A percentile compares a stretch with the other conserved stretches of the same genome.
phyloP scores from a whole-genome alignment of 35 echinoderm and acorn worm species.

The Nesometra sesokonis region DNA sequence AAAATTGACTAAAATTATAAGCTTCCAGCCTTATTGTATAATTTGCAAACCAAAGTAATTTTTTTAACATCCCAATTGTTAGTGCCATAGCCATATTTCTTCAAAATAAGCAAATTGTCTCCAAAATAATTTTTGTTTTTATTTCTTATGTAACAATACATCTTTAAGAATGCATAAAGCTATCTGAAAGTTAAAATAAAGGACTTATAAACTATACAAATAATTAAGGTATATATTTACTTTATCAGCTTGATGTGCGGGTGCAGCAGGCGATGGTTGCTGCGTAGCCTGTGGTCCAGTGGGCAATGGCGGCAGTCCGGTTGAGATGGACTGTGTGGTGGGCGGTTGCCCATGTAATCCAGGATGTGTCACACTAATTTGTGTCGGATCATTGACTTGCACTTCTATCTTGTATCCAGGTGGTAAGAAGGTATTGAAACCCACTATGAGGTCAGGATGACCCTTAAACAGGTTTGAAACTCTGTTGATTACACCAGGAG shows the following conservation, averaged over 20 bases:
- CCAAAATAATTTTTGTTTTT: no score
- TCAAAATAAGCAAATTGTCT: no score
- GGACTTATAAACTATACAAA: no score
- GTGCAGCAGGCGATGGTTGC: slow-evolving; percentile 1
- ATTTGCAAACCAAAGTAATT: no score
- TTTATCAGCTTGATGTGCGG: slow-evolving; percentile 16
- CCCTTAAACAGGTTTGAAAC: slow-evolving; percentile 99
- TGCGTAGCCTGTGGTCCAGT: neutral
- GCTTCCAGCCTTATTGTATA: no score
- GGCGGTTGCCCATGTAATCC: slow-evolving; percentile 3
- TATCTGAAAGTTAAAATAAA: no score
- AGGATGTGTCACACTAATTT: slow-evolving; percentile 70
- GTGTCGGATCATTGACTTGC: slow-evolving; percentile 74
- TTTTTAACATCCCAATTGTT: no score
- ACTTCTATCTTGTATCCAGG: slow-evolving; percentile 99
- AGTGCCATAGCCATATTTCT: no score
- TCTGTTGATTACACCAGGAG: slow-evolving; percentile 94
- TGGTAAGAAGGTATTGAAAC: slow-evolving; percentile 97
- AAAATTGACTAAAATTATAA: no score
- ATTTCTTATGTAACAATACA: no score
- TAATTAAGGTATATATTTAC: no score
- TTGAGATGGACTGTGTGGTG: slow-evolving; percentile 67
- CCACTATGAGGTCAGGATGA: slow-evolving; percentile 94
- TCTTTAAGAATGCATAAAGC: no score
- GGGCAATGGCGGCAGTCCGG: slow-evolving; percentile 5